Conservation (phyloP, 1,140 invertebrate genomes). For the Apis dorsata region DNA sequence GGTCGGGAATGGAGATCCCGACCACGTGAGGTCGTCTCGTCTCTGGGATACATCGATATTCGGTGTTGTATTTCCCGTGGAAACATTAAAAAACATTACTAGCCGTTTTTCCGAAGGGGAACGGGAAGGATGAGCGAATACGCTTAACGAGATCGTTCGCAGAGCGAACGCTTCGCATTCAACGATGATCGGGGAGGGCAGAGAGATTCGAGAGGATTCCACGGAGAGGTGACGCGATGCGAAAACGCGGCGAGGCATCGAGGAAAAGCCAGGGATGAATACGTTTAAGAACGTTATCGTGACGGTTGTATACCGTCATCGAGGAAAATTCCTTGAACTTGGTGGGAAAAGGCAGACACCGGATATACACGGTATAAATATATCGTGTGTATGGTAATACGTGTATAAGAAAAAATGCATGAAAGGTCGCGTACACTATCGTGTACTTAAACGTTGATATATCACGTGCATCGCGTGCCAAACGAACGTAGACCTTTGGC, state of each 20-base stretch:
- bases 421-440: constrained; percentile 52
- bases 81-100: constrained; percentile 36
- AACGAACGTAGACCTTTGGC: constrained; percentile 20
- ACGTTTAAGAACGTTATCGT: constrained; percentile 58
- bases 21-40: background rate
- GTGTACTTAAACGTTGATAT: constrained; percentile 48
- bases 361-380: background rate
- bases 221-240: constrained; percentile 15
- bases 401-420: background rate
- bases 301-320: constrained; percentile 22
- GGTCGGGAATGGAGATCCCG: background rate
- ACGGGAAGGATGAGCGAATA: background rate
- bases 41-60: constrained; percentile 3
- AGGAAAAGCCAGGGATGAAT: constrained; percentile 56
- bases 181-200: background rate
- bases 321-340: constrained; percentile 34
- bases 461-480: constrained; percentile 53
- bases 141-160: constrained; percentile 31
- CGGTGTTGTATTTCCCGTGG: background rate
- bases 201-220: constrained; percentile 18
- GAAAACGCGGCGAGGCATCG: background rate
- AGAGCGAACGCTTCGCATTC: constrained; percentile 8
- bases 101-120: background rate
- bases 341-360: background rate
- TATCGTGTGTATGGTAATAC: background rate